These are phyloP conservation scores for Scolopax mira DNA, from an alignment of 2,113 vertebrate genomes.

Conservation along the genomic window DNA sequence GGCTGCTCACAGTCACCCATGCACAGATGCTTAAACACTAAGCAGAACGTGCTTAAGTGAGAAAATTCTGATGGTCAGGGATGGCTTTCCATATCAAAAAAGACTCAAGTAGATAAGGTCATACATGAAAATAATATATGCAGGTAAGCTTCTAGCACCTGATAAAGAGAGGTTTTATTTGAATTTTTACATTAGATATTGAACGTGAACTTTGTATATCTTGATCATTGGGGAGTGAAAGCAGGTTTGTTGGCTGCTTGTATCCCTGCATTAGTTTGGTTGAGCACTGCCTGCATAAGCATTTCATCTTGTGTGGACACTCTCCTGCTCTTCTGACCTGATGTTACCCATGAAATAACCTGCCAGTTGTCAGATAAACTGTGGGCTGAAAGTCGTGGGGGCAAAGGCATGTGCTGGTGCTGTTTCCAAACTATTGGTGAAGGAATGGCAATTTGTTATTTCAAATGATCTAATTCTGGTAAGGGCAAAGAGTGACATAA, in stretches of 20 bases:
- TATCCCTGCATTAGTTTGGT: background rate
- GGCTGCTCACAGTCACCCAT: background rate
- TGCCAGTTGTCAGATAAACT: background rate
- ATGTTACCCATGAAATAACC: background rate
- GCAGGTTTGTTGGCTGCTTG: background rate
- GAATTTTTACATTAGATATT: background rate
- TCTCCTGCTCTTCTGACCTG: background rate
- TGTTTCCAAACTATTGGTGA: background rate
- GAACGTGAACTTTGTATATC: background rate
- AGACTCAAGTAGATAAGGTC: background rate
- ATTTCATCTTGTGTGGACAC: background rate
- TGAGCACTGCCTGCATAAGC: background rate
- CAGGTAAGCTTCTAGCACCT: background rate
- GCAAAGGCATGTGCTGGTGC: background rate
- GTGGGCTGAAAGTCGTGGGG: rapidly evolving
- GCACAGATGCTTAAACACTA: background rate
- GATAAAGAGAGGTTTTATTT: background rate
- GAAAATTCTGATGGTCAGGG: background rate
- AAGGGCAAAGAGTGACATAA: background rate
- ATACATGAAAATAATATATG: background rate
- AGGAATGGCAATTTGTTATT: background rate
- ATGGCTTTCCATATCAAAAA: background rate
- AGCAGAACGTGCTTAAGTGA: background rate
- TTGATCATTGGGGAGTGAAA: background rate
- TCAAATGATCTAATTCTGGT: background rate